Percentiles rank a stretch among this genome's conserved stretches.
These are phyloP conservation scores for Palythoa grandis DNA, from an alignment of 92 coral and sea anemone genomes.

Conservation along the genomic window DNA sequence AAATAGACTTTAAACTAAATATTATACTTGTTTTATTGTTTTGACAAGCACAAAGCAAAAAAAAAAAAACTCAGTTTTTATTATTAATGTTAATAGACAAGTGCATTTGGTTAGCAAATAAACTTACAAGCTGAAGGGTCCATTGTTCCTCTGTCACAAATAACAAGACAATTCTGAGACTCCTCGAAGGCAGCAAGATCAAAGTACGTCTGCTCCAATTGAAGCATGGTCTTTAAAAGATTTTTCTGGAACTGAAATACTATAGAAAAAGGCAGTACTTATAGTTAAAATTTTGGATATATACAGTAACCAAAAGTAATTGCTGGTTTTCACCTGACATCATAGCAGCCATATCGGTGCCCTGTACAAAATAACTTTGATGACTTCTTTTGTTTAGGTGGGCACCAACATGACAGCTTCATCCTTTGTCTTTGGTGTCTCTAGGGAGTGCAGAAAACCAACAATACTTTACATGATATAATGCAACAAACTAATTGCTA, in stretches of 20 bases:
- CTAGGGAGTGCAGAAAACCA: background rate
- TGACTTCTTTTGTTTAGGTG: too few relatives aligned
- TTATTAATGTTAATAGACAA: too few relatives aligned
- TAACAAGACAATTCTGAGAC: slow-evolving; percentile 72
- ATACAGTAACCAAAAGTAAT: background rate
- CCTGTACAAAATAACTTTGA: too few relatives aligned
- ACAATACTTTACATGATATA: background rate
- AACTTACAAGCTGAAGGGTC: slow-evolving; percentile 96
- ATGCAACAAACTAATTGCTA: background rate
- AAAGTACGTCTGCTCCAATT: slow-evolving; percentile 89
- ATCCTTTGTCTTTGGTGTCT: too few relatives aligned
- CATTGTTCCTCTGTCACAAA: slow-evolving; percentile 98
- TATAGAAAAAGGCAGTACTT: background rate
- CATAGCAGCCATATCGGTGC: too few relatives aligned
- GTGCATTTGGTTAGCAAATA: too few relatives aligned
- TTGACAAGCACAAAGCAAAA: too few relatives aligned
- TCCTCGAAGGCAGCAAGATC: slow-evolving; percentile 73
- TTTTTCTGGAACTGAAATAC: slow-evolving; percentile 81
- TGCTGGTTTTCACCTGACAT: too few relatives aligned
- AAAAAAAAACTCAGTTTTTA: too few relatives aligned
- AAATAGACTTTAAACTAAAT: too few relatives aligned
- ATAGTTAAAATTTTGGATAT: background rate
- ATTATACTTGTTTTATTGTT: too few relatives aligned
- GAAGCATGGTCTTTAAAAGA: slow-evolving; percentile 81
- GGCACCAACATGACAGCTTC: too few relatives aligned